phyloP scores from a whole-genome alignment of 2,113 vertebrate genomes.

The Mastomys natalensis region DNA sequence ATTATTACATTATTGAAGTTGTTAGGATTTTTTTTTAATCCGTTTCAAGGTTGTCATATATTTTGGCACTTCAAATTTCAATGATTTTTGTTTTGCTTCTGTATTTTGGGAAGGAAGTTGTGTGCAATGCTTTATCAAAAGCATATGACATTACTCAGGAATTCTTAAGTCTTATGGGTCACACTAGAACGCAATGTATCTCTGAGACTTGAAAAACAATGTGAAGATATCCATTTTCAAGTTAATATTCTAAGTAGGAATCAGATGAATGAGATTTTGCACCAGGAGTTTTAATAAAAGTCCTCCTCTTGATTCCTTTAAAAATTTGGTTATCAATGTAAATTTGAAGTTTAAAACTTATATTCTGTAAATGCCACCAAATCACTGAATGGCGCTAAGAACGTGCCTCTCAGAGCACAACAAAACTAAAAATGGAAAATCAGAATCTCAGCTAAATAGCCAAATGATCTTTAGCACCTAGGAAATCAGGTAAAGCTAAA shows the following conservation, averaged over 20 bases:
- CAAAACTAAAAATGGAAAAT: neutral
- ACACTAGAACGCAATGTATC: neutral
- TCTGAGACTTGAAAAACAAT: neutral
- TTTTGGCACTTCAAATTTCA: slow-evolving; percentile 54
- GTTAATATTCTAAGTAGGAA: slow-evolving; percentile 29
- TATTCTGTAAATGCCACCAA: neutral
- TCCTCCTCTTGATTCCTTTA: neutral
- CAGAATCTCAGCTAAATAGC: neutral
- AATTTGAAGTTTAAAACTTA: neutral
- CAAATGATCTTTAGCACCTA: neutral
- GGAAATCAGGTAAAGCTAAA: neutral
- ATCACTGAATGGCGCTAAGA: neutral
- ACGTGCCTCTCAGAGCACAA: neutral
- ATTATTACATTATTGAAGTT: slow-evolving; percentile 19
- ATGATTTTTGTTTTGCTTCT: slow-evolving; percentile 37
- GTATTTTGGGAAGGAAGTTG: neutral
- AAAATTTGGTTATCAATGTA: neutral
- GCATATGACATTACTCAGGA: neutral
- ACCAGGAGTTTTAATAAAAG: slow-evolving; percentile 44
- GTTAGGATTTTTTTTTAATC: neutral
- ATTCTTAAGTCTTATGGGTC: neutral
- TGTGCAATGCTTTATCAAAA: slow-evolving; percentile 55
- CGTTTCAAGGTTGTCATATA: slow-evolving; percentile 25
- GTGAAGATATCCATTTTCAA: slow-evolving; percentile 6
- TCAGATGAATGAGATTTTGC: slow-evolving; percentile 39